Base-by-base conservation (phyloP, 2,888 invertebrate genomes). In the Cylloceria caligata region DNA sequence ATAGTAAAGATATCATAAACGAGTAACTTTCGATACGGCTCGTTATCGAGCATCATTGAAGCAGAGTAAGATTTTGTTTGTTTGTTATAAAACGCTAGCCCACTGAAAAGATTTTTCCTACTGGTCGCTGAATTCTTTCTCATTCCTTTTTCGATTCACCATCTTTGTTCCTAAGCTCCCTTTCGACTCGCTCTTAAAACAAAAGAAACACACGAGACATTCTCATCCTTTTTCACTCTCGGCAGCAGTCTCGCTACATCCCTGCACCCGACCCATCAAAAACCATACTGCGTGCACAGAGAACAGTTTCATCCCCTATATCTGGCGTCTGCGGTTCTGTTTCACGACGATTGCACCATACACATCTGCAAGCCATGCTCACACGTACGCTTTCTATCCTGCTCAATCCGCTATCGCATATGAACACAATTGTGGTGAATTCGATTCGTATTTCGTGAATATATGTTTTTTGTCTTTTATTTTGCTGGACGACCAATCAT, bases 301-400 rank as follows among this genome's bases (percentile, higher is more conserved):
- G 60, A 60, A 62, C 42, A 49, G 45, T 76, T 72, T 71, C 30
- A 57, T 71, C 52, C 42, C 49, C 65, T 71, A 64, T 47, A 57
- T 75, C 27, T 42, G 60, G 60, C 75, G 65, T 57, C 21, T 47
- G 30, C 42, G 45, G 49, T 80, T 72, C 60, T 47, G 67, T 80
- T 71, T 42, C 57, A 57, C 42, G 55, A 69, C 71, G 34, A 67
- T 49, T 47, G 47, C 55, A 34, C 11, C 34, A 19, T 11, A 27
- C 24, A 19, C 24, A 16, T 55, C 13, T 16, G 60, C 24, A 55
- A 13, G 47, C 34, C 52, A 24, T 39, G 9, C n/a, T 36, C 57
- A 60, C 67, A 49, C 67, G 47, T 49, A 67, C n/a, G 4, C 16
- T 16, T 13, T n/a, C 5, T 2, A 4, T n/a, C 47, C 24, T 5